These are phyloP conservation scores for Parasteatoda tepidariorum DNA, from an alignment of 1,140 invertebrate species.

Conservation along the genomic window DNA sequence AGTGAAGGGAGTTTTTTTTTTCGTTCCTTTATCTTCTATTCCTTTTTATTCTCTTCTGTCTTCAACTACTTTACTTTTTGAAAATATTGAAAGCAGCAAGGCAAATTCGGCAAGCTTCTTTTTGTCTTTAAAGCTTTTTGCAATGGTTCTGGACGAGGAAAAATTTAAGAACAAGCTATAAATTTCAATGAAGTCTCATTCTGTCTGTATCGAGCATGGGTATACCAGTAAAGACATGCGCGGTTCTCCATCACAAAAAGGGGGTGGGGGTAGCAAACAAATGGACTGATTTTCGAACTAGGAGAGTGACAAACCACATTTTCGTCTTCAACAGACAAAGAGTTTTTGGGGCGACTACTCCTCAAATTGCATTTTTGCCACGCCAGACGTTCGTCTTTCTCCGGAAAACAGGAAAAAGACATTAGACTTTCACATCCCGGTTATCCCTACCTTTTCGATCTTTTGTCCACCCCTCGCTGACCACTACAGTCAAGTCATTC, in stretches of 20 bases:
- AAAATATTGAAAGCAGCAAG: too few relatives aligned
- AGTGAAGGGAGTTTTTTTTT: too few relatives aligned
- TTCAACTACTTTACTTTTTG: too few relatives aligned
- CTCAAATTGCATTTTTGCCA: slow-evolving; percentile 43
- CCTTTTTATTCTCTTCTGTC: too few relatives aligned
- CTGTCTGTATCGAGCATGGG: background rate
- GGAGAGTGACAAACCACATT: slow-evolving; percentile 35
- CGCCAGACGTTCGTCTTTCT: slow-evolving; percentile 43
- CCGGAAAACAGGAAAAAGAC: slow-evolving; percentile 50
- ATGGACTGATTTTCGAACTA: slow-evolving; percentile 6
- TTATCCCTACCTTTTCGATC: too few relatives aligned
- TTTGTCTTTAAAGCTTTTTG: background rate
- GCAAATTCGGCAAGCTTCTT: background rate
- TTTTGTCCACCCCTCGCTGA: too few relatives aligned
- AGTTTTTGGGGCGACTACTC: slow-evolving; percentile 29
- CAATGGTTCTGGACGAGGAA: slow-evolving; percentile 3
- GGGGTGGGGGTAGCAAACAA: slow-evolving; percentile 7
- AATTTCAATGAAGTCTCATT: slow-evolving; percentile 52
- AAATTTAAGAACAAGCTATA: slow-evolving; percentile 41
- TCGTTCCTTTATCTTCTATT: too few relatives aligned
- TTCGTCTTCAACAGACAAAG: slow-evolving; percentile 41
- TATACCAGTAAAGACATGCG: background rate
- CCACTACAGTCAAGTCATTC: too few relatives aligned
- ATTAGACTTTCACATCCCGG: slow-evolving; percentile 39
- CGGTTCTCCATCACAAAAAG: background rate